Evolutionary conservation across 2,888 invertebrate species (phyloP).

Genomic region (Melanostoma mellinum): DNA sequence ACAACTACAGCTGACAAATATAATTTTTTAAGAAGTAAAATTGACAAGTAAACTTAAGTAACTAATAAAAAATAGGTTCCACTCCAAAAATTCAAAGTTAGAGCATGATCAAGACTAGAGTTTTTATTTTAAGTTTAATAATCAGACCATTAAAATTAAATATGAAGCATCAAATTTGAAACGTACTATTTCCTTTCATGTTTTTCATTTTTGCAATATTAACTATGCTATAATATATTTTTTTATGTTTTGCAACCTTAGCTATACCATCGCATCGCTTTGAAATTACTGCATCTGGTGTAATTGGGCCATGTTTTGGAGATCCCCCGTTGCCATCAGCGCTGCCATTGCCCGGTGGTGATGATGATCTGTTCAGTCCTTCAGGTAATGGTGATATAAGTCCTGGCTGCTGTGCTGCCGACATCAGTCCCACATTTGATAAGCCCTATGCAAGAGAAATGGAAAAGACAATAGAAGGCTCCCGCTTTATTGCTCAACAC

Average conservation of each 20-base stretch:
- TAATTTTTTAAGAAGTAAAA: no score
- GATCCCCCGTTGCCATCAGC: conserved; percentile 87
- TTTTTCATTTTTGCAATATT: no score
- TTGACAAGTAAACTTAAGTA: no score
- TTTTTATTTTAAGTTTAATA: no score
- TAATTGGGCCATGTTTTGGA: conserved; percentile 86
- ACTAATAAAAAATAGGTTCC: no score
- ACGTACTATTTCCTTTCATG: no score
- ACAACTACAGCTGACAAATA: no score
- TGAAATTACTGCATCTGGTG: conserved; percentile 87
- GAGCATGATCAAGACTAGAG: no score
- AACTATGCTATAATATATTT: not conserved
- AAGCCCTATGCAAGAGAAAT: conserved; percentile 91
- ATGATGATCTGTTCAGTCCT: conserved; percentile 92
- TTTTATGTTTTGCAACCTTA: conserved; percentile 59
- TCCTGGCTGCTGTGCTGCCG: conserved; percentile 83
- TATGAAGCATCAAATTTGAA: no score
- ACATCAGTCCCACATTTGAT: conserved; percentile 91
- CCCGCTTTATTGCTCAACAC: conserved; percentile 97
- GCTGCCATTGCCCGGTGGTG: conserved; percentile 88
- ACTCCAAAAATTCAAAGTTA: no score
- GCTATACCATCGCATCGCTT: conserved; percentile 84
- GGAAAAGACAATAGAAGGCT: conserved; percentile 96
- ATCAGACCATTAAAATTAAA: no score
- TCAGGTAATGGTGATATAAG: conserved; percentile 84